Conservation (phyloP, 2,888 invertebrate species). For the Ichneumon xanthorius region DNA sequence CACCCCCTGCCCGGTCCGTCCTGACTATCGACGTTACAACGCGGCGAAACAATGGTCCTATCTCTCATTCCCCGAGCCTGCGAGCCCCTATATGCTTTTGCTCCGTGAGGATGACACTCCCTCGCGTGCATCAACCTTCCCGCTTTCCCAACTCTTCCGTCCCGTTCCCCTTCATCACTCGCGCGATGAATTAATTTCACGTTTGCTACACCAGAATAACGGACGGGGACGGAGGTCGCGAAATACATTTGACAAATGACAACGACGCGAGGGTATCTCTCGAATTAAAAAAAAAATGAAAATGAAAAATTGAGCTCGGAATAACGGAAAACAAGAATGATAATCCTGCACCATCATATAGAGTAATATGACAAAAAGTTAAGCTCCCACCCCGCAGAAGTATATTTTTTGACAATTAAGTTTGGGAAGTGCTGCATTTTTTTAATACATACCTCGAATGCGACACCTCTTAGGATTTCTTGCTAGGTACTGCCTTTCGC, state of each 20-base stretch:
- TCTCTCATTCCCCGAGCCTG: conserved; percentile 12
- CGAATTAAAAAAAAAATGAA: neutral
- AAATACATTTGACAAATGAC: conserved; percentile 43
- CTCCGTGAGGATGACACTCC: conserved; percentile 38
- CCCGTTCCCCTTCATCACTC: conserved; percentile 26
- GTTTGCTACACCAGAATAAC: conserved; percentile 10
- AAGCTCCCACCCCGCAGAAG: too few relatives aligned
- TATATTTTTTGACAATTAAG: too few relatives aligned
- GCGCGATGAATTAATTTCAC: conserved; percentile 53
- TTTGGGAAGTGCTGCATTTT: too few relatives aligned
- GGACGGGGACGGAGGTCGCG: neutral
- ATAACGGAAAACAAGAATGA: conserved; percentile 26
- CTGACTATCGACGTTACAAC: conserved; percentile 63
- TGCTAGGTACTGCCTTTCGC: too few relatives aligned
- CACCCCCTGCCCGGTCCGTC: neutral
- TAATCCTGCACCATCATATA: conserved; percentile 16
- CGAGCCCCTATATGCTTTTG: conserved; percentile 46
- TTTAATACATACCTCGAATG: too few relatives aligned
- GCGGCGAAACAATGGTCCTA: conserved; percentile 57
- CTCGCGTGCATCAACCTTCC: conserved; percentile 39
- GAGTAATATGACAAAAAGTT: too few relatives aligned
- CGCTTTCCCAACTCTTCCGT: conserved; percentile 12
- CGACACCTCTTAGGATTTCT: too few relatives aligned
- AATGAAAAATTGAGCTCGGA: conserved; percentile 20
- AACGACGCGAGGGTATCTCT: conserved; percentile 10